These are phyloP conservation scores for Hipposideros larvatus DNA, from an alignment of 2,797 vertebrate species.

Conservation along the genomic window DNA sequence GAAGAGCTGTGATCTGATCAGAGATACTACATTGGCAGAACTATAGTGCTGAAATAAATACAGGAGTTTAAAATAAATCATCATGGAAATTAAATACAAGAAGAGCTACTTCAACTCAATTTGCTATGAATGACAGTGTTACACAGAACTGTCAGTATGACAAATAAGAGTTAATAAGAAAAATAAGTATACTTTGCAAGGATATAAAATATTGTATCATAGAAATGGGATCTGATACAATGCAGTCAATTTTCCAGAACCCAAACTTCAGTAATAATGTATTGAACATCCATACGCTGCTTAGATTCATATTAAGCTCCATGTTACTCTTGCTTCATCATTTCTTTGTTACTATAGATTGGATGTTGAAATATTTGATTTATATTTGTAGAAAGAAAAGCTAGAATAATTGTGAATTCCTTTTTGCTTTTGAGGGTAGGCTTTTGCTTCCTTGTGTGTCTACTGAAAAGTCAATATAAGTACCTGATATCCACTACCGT, in stretches of 20 bases:
- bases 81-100: not conserved
- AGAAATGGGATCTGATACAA: slow-evolving; percentile 30
- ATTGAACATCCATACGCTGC: slow-evolving; percentile 14
- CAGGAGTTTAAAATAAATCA: not conserved
- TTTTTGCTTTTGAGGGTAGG: not conserved
- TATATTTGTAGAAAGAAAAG: not conserved
- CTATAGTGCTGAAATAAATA: not conserved
- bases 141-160: not conserved
- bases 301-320: slow-evolving; percentile 52
- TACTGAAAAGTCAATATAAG: not conserved
- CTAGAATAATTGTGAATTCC: not conserved
- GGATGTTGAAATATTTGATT: slow-evolving; percentile 24
- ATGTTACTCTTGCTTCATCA: slow-evolving; percentile 24
- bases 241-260: not conserved
- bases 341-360: slow-evolving; percentile 52
- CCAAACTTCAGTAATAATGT: slow-evolving; percentile 15
- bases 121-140: not conserved
- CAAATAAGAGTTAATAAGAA: not conserved
- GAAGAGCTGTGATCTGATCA: not conserved
- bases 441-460: not conserved
- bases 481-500: not conserved
- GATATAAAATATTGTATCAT: not conserved
- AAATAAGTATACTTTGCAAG: not conserved
- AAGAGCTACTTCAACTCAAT: not conserved
- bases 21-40: not conserved